Evolutionary conservation across 2,888 invertebrate species (phyloP), one percentile per base, ranked within the genome.

Genomic region (Plagodis dolabraria): DNA sequence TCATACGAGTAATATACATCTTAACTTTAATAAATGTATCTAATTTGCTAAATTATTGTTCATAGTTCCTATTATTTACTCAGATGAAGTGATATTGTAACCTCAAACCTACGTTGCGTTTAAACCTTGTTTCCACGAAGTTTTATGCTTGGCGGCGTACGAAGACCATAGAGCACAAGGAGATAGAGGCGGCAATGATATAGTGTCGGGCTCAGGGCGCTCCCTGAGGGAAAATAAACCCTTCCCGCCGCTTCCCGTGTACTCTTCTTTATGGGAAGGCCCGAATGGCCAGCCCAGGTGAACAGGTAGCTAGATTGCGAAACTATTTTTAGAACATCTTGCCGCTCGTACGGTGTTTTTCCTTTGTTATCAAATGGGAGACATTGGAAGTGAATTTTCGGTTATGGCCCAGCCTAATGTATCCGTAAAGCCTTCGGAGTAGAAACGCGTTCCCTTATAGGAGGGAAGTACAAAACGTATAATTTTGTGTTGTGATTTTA

Each of bases 261-360:
- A 87, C 91, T 90, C 90, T 92, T 91, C 92, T 92, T 92, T 92
- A 92, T 92, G 91, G 89, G 87, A 82, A 90, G 90, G 87, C 85
- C 87, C 87, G 87, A 89, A 89, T 86, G 88, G 89, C 86, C 87
- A 85, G 87, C 86, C 86, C 91, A 91, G 89, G 89, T 91, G 89
- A 89, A 84, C 89, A 89, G 89, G 90, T 89, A 89, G 85, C 85
- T 86, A 90, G 89, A 90, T 90, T 90, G 89, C 84, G 82, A 89
- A 87, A 86, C 89, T 92, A 92, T 92, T 92, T 91, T 92, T 88
- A 87, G 88, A 91, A 83, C 90, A 87, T 91, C 91, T 92, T 92
- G 88, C 83, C 87, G 85, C 85, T 86, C 85, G 86, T 84, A 76
- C 82, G 84, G 87, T 89, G 88, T 89, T 90, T 90, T 90, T 87